phyloP scores from a whole-genome alignment of 2,113 vertebrate genomes.

The Cottus gobio region DNA sequence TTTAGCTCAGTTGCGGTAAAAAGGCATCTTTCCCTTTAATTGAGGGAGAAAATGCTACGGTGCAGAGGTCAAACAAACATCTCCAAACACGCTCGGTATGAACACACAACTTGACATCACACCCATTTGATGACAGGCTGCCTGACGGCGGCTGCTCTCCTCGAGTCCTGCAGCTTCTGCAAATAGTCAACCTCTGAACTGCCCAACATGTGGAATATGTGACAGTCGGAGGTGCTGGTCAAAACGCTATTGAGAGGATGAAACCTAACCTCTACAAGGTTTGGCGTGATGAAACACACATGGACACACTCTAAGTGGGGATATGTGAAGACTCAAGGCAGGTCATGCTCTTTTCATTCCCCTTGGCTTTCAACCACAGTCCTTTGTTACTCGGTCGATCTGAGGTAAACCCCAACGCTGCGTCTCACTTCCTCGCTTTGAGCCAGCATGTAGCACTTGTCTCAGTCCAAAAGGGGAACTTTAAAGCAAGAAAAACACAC shows the following conservation, averaged over 20 bases:
- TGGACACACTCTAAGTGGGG: background rate
- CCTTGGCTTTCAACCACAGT: conserved; percentile 46
- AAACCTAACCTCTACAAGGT: conserved; percentile 19
- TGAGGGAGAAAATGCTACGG: background rate
- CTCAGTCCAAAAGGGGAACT: conserved; percentile 61
- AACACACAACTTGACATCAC: conserved; percentile 29
- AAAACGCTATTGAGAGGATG: background rate
- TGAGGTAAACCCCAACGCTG: conserved; percentile 54
- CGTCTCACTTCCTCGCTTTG: conserved; percentile 57
- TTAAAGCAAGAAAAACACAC: conserved; percentile 14
- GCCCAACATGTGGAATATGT: conserved; percentile 12
- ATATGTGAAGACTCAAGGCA: conserved; percentile 30
- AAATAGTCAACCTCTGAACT: conserved; percentile 39
- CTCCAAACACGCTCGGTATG: background rate
- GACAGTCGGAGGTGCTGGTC: background rate
- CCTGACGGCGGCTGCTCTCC: background rate
- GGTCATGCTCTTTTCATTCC: conserved; percentile 45
- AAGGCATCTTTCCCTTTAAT: background rate
- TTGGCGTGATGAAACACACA: conserved; percentile 21
- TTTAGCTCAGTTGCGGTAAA: background rate
- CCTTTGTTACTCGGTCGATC: conserved; percentile 34
- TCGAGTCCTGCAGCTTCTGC: conserved; percentile 1
- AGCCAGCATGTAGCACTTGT: conserved; percentile 7
- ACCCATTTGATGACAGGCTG: background rate
- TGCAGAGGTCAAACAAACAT: conserved; percentile 25